phyloP scores from a whole-genome alignment of 2,888 invertebrate genomes.

The Cerceris ruficornis region DNA sequence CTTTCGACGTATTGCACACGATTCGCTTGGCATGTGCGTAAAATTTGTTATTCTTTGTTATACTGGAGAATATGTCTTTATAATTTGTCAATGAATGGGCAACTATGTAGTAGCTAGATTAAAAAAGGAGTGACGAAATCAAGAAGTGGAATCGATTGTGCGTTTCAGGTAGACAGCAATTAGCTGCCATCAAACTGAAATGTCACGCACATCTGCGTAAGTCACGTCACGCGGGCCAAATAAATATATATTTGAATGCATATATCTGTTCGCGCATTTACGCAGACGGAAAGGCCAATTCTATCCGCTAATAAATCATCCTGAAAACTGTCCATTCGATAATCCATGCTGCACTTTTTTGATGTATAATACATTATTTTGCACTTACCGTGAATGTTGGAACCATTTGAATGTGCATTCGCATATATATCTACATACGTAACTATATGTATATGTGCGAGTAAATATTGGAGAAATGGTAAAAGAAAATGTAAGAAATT shows the following conservation, averaged over 20 bases:
- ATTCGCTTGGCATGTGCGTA: too few relatives aligned
- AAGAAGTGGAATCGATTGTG: constrained; percentile 22
- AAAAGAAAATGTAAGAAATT: too few relatives aligned
- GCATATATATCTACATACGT: neutral
- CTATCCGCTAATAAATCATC: constrained; percentile 72
- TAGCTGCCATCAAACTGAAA: constrained; percentile 64
- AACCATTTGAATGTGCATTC: neutral
- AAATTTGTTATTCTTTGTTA: neutral
- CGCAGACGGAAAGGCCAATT: constrained; percentile 53
- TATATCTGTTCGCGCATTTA: neutral
- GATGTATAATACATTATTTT: constrained; percentile 40
- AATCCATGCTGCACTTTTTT: constrained; percentile 57
- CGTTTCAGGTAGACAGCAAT: constrained; percentile 49
- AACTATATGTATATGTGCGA: too few relatives aligned
- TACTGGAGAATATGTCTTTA: neutral
- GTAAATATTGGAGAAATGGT: too few relatives aligned
- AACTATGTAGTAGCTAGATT: neutral
- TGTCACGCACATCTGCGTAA: constrained; percentile 66
- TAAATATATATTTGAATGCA: constrained; percentile 38
- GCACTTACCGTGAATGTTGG: neutral
- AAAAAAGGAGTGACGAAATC: constrained; percentile 20
- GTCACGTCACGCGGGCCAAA: constrained; percentile 54
- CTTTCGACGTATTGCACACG: too few relatives aligned
- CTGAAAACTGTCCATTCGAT: constrained; percentile 54
- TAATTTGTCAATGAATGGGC: neutral